Evolutionary conservation across 1,140 invertebrate genomes (phyloP), one percentile per base, ranked within the genome.

Genomic region (Aporrectodea caliginosa): DNA sequence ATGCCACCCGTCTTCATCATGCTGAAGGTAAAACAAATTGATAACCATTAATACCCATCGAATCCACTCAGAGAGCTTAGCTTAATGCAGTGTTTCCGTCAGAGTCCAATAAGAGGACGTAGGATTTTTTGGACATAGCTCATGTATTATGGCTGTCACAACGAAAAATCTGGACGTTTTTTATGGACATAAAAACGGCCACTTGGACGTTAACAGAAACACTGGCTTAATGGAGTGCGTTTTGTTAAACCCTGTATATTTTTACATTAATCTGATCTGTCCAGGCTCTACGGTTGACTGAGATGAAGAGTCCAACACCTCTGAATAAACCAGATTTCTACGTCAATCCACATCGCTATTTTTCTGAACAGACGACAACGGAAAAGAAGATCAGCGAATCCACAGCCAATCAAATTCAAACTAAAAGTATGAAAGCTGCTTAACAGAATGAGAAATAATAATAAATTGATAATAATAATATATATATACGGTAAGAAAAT

Each of bases 271-370:
- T 58, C 22, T 22, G 6, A 58, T 22, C 68, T 78, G 81, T 81
- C 0, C 80, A 87, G 85, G 85, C 85, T 32, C 75, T 87, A 77
- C 81, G 84, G n/a, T 86, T 83, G 1, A 79, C 83, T 35, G 82
- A 83, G 22, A 77, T 88, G 32, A 77, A 78, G 6, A 78, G 83
- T 14, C 77, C 85, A 30, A 77, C 83, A n/a, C 76, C 70, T 1
- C 78, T 85, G 14, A 74, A 82, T 6, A 86, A 86, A 80, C 86
- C 86, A 29, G 86, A 87, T 73, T 81, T 83, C 77, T 78, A 83
- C 22, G n/a, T 29, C 69, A 78, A 83, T 74, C 82, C 85, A 70
- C 83, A 87, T 69, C 83, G 85, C 81, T 85, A 86, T 77, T 87
- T 87, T 77, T 75, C 77, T 2, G 81, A 83, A 71, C 80, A 79